Base-by-base conservation (phyloP, 2,888 invertebrate genomes). In the Ophion obscuratus region DNA sequence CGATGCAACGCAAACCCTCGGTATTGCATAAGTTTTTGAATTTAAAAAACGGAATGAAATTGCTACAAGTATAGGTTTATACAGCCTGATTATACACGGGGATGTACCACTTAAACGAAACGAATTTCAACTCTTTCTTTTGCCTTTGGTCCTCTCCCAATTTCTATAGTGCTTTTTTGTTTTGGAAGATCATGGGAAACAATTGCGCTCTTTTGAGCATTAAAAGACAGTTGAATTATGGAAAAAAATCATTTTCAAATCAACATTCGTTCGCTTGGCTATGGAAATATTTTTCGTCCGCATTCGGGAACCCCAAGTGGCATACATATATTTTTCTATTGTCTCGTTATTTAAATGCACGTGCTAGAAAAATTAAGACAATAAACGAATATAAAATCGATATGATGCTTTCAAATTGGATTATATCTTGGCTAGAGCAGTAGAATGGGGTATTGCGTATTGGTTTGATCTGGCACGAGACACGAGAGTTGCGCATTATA, bases 61-160 rank as follows among this genome's bases (percentile, higher is more conserved):
- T 62, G 70, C 6, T 24, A 31, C 27, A 53, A 36, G 71, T n/a
- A 20, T 17, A 71, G 24, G 14, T 11, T 64, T 53, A 1, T 44
- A 40, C 27, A 14, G 83, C 71, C 79, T 74, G 78, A 79, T 62
- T 47, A 74, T 59, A 40, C 31, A 61, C 79, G 53, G 40, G 53
- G 71, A 40, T 64, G 27, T 20, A 62, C 85, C 40, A 85, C 85
- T 81, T 74, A 11, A 64, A 44, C 31, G 11, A 47, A 67, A 20
- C 57, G 44, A 11, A 59, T 47, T 78, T 78, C 68, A 47, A 61
- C 40, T 47, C 40, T 24, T 24, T 9, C 20, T 40, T 24, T 24
- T 0, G 40, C 14, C 5, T 47, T 59, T 67, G 74, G 74, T 44
- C 1, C 4, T 57, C 44, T 6, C 24, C 62, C 71, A 53, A 17